Conservation (phyloP, 2,888 invertebrate genomes). For the Lithophane ornitopus region DNA sequence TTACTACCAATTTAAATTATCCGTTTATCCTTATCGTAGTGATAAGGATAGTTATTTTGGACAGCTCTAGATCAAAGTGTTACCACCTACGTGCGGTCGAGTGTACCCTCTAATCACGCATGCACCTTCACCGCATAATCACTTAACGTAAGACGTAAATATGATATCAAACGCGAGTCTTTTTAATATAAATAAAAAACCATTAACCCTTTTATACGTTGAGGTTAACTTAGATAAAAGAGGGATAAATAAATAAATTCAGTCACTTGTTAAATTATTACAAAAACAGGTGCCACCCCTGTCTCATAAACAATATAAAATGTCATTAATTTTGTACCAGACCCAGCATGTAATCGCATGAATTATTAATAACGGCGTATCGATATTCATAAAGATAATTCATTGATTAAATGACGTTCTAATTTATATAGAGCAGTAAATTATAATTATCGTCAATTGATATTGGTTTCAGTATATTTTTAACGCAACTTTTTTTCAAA, state of each 20-base stretch:
- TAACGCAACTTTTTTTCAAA: not conserved
- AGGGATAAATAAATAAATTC: slow-evolving; percentile 15
- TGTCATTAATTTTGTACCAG: slow-evolving; percentile 36
- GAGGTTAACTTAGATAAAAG: not conserved
- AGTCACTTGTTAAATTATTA: slow-evolving; percentile 5
- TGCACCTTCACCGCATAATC: not conserved
- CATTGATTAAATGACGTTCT: slow-evolving; percentile 45
- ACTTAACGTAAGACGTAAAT: not conserved
- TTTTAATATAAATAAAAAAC: slow-evolving; percentile 10
- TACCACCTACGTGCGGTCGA: not conserved
- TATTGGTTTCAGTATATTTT: slow-evolving; percentile 18
- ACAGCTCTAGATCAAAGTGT: not conserved
- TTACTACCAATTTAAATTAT: too few relatives aligned
- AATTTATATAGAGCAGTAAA: slow-evolving; percentile 36
- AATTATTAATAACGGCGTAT: slow-evolving; percentile 42
- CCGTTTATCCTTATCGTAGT: too few relatives aligned
- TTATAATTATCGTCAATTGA: slow-evolving; percentile 29
- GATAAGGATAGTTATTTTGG: too few relatives aligned
- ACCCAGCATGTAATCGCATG: slow-evolving; percentile 33
- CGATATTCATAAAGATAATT: slow-evolving; percentile 45
- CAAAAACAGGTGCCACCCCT: slow-evolving; percentile 20
- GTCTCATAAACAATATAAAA: slow-evolving; percentile 46
- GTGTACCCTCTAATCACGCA: not conserved
- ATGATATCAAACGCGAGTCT: not conserved
- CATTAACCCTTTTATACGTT: slow-evolving; percentile 1